Percentiles rank a stretch among this genome's conserved stretches.
phyloP scores from a whole-genome alignment of 2,113 vertebrate genomes.

The Otolemur garnettii region DNA sequence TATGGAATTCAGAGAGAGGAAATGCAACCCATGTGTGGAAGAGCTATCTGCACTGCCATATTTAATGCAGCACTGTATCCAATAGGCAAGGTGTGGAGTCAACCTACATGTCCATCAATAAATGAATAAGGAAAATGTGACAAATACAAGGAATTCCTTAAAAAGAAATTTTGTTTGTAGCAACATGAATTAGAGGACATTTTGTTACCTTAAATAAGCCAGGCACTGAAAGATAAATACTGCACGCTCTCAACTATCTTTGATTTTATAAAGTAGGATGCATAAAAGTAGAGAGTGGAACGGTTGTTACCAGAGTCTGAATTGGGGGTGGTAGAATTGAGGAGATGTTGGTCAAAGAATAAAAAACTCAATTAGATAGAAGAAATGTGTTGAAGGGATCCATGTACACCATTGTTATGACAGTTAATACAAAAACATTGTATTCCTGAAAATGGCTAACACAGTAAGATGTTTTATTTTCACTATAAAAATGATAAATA shows the following conservation, averaged over 20 bases:
- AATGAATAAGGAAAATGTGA: background rate
- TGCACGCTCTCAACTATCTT: background rate
- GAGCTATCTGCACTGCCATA: background rate
- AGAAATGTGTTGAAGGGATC: background rate
- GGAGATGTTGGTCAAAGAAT: background rate
- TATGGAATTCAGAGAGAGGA: background rate
- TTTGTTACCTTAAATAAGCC: background rate
- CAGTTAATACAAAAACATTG: background rate
- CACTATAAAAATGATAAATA: background rate
- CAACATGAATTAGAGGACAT: background rate
- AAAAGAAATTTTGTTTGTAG: background rate
- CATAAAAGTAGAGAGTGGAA: background rate
- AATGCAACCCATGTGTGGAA: background rate
- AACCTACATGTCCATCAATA: background rate
- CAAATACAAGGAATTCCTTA: background rate
- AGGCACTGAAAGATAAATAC: background rate
- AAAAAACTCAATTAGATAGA: background rate
- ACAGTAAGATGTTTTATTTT: background rate
- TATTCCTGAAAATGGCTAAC: background rate
- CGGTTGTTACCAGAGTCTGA: background rate
- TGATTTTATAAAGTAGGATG: background rate
- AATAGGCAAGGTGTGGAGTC: background rate
- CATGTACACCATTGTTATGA: background rate
- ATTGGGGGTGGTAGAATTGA: no score
- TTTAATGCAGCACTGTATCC: background rate